A percentile compares a stretch with the other conserved stretches of the same genome.
These are phyloP conservation scores for Halictus quadricinctus DNA, from an alignment of 2,888 invertebrate species.

Conservation along the genomic window DNA sequence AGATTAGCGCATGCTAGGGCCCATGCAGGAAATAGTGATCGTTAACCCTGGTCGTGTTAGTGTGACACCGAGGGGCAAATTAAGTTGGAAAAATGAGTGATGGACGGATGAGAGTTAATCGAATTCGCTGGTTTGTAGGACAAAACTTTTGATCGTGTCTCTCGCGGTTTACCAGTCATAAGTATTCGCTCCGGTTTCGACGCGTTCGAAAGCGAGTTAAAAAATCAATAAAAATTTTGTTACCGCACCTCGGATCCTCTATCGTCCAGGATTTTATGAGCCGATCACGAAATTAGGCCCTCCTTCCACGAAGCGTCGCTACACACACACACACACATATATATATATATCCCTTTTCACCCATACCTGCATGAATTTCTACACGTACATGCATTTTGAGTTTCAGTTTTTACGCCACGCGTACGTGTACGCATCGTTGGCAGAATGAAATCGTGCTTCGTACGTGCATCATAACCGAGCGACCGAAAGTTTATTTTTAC, in stretches of 20 bases:
- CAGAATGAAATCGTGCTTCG: no score
- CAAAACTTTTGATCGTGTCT: neutral
- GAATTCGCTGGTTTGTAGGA: neutral
- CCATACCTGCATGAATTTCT: no score
- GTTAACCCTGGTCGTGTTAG: neutral
- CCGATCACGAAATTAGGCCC: neutral
- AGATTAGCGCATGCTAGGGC: neutral
- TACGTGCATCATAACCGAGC: neutral
- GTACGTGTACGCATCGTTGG: no score
- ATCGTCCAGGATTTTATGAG: neutral
- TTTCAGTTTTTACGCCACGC: no score
- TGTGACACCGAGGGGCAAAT: neutral
- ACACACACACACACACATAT: no score
- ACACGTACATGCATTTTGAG: no score
- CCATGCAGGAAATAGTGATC: neutral
- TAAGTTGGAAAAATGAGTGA: neutral
- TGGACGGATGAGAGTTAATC: neutral
- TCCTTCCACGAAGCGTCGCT: no score
- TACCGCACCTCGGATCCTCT: no score
- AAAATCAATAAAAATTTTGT: no score
- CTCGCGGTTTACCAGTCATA: neutral
- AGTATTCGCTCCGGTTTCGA: no score
- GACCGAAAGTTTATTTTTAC: neutral
- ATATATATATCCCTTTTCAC: no score
- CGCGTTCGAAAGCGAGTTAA: no score